Conservation (phyloP, 2,113 vertebrate genomes). For the Heliornis fulica region DNA sequence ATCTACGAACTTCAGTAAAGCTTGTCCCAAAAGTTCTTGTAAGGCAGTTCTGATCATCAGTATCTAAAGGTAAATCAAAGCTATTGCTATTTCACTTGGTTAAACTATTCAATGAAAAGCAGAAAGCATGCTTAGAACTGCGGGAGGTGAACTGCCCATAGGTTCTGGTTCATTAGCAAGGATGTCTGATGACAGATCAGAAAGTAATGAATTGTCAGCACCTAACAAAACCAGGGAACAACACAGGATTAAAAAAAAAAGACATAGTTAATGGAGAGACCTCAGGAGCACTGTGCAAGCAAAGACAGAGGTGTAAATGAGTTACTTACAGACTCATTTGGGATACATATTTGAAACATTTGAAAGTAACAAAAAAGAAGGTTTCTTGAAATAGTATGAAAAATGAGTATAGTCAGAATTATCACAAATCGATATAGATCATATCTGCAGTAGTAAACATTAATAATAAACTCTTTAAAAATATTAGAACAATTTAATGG, state of each 20-base stretch:
- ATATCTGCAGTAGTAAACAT: not conserved
- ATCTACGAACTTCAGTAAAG: not conserved
- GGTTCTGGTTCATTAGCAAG: slow-evolving; percentile 2
- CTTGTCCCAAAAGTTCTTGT: not conserved
- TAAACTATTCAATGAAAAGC: not conserved
- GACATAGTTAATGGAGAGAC: not conserved
- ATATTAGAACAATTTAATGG: not conserved
- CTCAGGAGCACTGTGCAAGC: not conserved
- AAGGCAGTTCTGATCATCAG: not conserved
- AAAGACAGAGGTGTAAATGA: not conserved
- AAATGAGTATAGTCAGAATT: not conserved
- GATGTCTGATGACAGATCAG: not conserved
- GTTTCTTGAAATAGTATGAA: not conserved
- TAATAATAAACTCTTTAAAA: not conserved
- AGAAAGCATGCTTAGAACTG: not conserved
- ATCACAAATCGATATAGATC: not conserved
- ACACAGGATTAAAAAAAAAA: not conserved
- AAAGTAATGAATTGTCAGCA: not conserved
- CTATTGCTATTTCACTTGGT: not conserved
- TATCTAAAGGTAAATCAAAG: slow-evolving; percentile 7
- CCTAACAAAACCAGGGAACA: not conserved
- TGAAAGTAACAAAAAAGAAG: not conserved
- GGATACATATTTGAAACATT: not conserved
- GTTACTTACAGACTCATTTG: not conserved
- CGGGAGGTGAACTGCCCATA: not conserved